Conservation (phyloP, 2,888 invertebrate genomes). For the Choristoneura rosaceana region DNA sequence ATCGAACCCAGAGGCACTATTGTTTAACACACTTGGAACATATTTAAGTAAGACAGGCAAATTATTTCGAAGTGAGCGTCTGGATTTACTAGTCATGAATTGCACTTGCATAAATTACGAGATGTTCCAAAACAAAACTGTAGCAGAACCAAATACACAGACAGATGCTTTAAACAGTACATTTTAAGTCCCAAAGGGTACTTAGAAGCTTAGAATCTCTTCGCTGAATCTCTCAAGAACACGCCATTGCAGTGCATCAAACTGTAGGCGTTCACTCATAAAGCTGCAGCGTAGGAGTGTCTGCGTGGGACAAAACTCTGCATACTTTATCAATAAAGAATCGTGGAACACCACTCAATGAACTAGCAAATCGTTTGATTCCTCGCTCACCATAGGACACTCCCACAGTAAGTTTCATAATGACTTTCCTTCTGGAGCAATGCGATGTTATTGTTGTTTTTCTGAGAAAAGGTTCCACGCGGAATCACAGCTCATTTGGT, state of each 20-base stretch:
- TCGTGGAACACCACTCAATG: not conserved
- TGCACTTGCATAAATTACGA: not conserved
- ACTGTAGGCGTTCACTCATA: conserved; percentile 26
- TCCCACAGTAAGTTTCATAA: too few relatives aligned
- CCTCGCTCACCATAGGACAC: too few relatives aligned
- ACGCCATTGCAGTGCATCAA: conserved; percentile 4
- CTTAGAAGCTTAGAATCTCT: conserved; percentile 13
- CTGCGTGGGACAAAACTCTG: not conserved
- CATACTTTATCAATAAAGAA: not conserved
- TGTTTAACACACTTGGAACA: too few relatives aligned
- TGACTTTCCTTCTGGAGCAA: too few relatives aligned
- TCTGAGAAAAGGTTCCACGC: too few relatives aligned
- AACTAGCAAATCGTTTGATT: not conserved
- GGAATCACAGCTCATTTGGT: too few relatives aligned
- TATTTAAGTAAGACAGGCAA: too few relatives aligned
- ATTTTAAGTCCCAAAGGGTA: not conserved
- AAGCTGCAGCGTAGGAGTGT: not conserved
- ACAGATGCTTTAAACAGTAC: not conserved
- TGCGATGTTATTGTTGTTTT: too few relatives aligned
- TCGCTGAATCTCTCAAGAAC: conserved; percentile 5
- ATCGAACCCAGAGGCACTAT: too few relatives aligned
- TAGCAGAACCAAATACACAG: not conserved
- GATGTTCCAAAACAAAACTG: not conserved
- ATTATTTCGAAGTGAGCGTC: too few relatives aligned
- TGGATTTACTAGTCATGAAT: not conserved